phyloP scores from a whole-genome alignment of 37 sponge, comb jelly and placozoan genomes.

The Crambe crambe region DNA sequence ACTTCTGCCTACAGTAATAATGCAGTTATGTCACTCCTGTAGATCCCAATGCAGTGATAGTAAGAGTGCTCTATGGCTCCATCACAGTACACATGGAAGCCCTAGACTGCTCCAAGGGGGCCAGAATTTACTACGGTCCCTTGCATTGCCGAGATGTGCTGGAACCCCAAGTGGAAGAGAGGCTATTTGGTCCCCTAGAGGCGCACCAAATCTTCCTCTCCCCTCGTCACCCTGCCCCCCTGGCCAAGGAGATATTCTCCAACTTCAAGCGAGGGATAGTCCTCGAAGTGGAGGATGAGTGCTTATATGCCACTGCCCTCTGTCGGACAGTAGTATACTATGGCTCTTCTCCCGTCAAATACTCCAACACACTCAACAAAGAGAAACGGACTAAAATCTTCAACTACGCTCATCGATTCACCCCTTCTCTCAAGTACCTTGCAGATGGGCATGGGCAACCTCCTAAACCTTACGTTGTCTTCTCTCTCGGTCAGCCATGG shows the following conservation, averaged over 20 bases:
- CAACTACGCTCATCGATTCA: conserved; percentile 30
- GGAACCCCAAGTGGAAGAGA: conserved; percentile 34
- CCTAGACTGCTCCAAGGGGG: conserved; percentile 53
- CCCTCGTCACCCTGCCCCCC: conserved; percentile 54
- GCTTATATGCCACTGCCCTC: conserved; percentile 51
- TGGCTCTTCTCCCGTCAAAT: conserved; percentile 45
- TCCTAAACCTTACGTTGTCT: conserved; percentile 72
- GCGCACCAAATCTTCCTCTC: conserved; percentile 55
- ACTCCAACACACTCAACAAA: conserved; percentile 25
- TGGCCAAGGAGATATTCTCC: conserved; percentile 35
- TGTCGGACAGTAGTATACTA: conserved; percentile 47
- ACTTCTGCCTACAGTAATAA: too few relatives aligned
- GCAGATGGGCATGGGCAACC: conserved; percentile 27
- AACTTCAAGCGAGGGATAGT: conserved; percentile 50
- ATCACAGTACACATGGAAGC: conserved; percentile 67
- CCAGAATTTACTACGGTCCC: conserved; percentile 60
- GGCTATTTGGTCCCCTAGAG: conserved; percentile 55
- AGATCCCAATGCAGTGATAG: conserved; percentile 45
- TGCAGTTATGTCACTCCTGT: neutral
- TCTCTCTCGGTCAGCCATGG: conserved; percentile 87
- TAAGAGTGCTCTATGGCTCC: conserved; percentile 59
- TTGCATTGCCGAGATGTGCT: conserved; percentile 54
- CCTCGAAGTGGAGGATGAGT: conserved; percentile 32
- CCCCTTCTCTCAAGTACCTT: conserved; percentile 41
- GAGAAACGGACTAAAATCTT: conserved; percentile 51